Evolutionary conservation across 1,140 invertebrate species (phyloP), one percentile per base, ranked within the genome.

Genomic region (Lepidurus couesii): DNA sequence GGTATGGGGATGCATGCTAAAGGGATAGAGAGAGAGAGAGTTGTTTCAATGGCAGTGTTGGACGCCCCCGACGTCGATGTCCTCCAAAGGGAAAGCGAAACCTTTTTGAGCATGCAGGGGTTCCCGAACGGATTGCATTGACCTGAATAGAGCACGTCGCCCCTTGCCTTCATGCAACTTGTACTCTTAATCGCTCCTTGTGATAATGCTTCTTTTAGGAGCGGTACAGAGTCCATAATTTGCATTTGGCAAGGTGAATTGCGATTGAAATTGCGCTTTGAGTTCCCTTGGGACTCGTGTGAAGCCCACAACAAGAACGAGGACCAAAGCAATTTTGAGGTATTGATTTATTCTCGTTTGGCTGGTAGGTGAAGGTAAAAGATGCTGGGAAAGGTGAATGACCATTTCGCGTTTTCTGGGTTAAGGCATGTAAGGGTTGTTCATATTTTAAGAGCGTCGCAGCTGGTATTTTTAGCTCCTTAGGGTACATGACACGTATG

Each of bases 81-180:
- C 53, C 53, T 65, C 21, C 53, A 65, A 65, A 65, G 53, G 53
- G 53, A 65, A 65, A 65, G 53, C 53, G 53, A 65, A 65, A 65
- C 53, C 53, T 65, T 65, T 65, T 65, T 65, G 34, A 34, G 34
- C 13, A 21, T n/a, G 53, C 53, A 21, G 16, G 16, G 16, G 16
- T 21, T 65, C 53, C 16, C 53, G 13, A 16, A 21, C 53, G 53
- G 53, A 13, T 65, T 65, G 53, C 53, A 65, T 65, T 65, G 53
- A 65, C 53, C 53, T 65, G 53, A 16, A 65, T 65, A 65, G 53
- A 65, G 53, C 16, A 65, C 53, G 53, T n/a, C 21, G 53, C 53
- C 21, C 53, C 13, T 16, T 65, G 16, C 16, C 53, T 65, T 65
- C 21, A 7, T 65, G 53, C 53, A 16, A 65, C 53, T 13, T 65